These are phyloP conservation scores for Alethe diademata DNA, from an alignment of 2,113 vertebrate genomes.

Conservation along the genomic window DNA sequence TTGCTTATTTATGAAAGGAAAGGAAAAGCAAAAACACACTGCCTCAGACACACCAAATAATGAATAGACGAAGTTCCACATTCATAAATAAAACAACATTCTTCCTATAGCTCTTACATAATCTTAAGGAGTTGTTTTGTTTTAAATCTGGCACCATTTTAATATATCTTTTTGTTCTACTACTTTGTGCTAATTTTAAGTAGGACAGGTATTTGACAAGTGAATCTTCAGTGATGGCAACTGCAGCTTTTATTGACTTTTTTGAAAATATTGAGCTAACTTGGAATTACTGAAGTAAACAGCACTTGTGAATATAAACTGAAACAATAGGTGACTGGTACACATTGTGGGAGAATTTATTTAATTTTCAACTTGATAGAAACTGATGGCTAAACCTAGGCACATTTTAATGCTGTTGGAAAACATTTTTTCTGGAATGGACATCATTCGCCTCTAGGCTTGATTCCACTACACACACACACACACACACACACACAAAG, in stretches of 20 bases:
- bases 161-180: conserved; percentile 33
- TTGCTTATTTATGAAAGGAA: conserved; percentile 21
- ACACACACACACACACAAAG: background rate
- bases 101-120: conserved; percentile 42
- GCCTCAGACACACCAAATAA: conserved; percentile 27
- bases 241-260: background rate
- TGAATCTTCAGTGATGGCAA: conserved; percentile 12
- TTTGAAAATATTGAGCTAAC: background rate
- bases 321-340: background rate
- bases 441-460: background rate
- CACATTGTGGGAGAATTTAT: background rate
- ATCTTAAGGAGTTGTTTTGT: background rate
- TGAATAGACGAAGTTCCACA: conserved; percentile 17
- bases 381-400: background rate
- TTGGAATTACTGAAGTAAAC: background rate
- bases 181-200: conserved; percentile 10
- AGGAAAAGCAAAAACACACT: conserved; percentile 14
- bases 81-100: conserved; percentile 63
- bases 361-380: background rate
- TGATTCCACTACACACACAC: background rate
- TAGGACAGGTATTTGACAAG: conserved; percentile 19
- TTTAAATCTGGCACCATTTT: background rate
- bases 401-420: background rate
- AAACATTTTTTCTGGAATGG: background rate
- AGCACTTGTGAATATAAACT: background rate